Percentiles rank a stretch among this genome's conserved stretches.
phyloP scores from a whole-genome alignment of 2,797 vertebrate species.

The Falco berigora region DNA sequence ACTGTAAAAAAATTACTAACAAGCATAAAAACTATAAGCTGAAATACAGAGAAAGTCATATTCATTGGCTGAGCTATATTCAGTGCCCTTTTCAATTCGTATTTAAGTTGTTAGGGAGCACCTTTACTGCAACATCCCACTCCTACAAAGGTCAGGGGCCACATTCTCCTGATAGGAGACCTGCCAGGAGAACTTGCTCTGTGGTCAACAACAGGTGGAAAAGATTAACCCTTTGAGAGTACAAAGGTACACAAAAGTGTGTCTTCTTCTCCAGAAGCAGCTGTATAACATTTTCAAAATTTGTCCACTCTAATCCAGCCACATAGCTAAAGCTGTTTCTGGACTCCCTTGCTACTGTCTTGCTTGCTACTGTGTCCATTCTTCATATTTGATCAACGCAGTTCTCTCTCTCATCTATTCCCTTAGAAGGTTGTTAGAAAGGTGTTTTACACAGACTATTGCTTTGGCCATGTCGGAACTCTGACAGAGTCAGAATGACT shows the following conservation, averaged over 20 bases:
- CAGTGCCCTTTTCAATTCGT: not conserved
- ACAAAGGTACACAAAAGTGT: not conserved
- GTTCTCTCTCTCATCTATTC: not conserved
- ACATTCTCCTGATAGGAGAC: too few species aligned
- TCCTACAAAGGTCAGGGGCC: too few species aligned
- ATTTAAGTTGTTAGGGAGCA: not conserved
- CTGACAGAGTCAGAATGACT: too few species aligned
- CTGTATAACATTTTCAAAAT: not conserved
- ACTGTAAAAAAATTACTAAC: not conserved
- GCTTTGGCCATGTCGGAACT: not conserved
- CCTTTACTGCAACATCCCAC: too few species aligned
- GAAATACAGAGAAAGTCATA: not conserved
- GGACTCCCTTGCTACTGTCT: not conserved
- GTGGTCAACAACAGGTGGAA: too few species aligned
- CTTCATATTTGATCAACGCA: not conserved
- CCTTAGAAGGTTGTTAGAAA: not conserved
- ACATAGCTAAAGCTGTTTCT: not conserved
- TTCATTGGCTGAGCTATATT: not conserved
- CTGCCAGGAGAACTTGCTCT: too few species aligned
- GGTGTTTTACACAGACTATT: not conserved
- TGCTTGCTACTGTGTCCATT: not conserved
- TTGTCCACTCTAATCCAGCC: not conserved
- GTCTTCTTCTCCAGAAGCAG: not conserved
- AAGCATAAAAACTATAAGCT: not conserved
- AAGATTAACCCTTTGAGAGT: too few species aligned